Conservation (phyloP, 2,113 vertebrate genomes). For the Mus musculus region GRCm39 chr10:43826001-43826500, state of each 20-base stretch:
- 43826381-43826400: background rate
- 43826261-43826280: background rate
- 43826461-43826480: background rate
- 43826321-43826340: background rate
- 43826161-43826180: background rate
- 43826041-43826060: background rate
- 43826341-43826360: background rate
- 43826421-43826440: background rate
- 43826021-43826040: background rate
- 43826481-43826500: background rate
- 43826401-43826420: background rate
- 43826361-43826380: background rate
- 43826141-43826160: background rate
- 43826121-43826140: background rate
- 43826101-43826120: background rate
- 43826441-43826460: background rate
- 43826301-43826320: background rate
- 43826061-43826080: background rate
- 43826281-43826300: background rate
- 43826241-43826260: background rate
- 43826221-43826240: background rate
- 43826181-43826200: background rate
- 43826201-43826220: background rate
- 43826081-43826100: background rate
- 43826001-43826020: background rate